Evolutionary conservation across 1,140 invertebrate genomes (phyloP).

Genomic region (Drosophila persimilis): DNA sequence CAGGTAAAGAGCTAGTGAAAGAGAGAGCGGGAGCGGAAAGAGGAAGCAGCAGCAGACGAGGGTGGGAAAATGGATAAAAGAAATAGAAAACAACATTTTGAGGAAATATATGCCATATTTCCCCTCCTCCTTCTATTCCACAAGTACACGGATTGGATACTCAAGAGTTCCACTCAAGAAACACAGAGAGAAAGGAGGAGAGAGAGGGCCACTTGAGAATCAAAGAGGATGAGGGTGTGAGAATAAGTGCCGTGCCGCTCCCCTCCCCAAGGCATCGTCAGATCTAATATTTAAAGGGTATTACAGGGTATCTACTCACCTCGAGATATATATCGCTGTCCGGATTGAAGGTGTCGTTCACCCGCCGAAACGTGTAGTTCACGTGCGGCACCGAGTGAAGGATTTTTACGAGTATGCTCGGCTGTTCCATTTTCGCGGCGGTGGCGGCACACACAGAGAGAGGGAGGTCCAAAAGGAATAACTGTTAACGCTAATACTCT

Average conservation of each 20-base stretch:
- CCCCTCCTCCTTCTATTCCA: too few relatives aligned
- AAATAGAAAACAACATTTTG: too few relatives aligned
- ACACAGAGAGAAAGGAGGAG: slow-evolving; percentile 16
- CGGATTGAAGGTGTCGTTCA: slow-evolving; percentile 96
- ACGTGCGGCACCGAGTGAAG: slow-evolving; percentile 94
- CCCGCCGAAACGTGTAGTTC: slow-evolving; percentile 93
- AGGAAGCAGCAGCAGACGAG: too few relatives aligned
- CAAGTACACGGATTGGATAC: slow-evolving; percentile 1
- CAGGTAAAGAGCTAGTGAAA: too few relatives aligned
- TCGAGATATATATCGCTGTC: slow-evolving; percentile 94
- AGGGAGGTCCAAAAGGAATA: slow-evolving; percentile 35
- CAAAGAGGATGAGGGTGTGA: too few relatives aligned
- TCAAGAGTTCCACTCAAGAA: slow-evolving; percentile 31
- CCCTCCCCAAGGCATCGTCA: too few relatives aligned
- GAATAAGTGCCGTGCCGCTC: too few relatives aligned
- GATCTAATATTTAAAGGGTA: not conserved
- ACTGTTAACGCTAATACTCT: slow-evolving; percentile 8
- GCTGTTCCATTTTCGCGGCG: slow-evolving; percentile 78
- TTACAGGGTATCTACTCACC: slow-evolving; percentile 84
- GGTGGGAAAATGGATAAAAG: too few relatives aligned
- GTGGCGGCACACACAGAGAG: slow-evolving; percentile 39
- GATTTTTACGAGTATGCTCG: slow-evolving; percentile 85
- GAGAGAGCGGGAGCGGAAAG: too few relatives aligned
- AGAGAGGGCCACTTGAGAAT: slow-evolving; percentile 7
- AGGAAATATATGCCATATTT: too few relatives aligned